Base-by-base conservation (phyloP, 2,113 vertebrate genomes). In the Pandion haliaetus region DNA sequence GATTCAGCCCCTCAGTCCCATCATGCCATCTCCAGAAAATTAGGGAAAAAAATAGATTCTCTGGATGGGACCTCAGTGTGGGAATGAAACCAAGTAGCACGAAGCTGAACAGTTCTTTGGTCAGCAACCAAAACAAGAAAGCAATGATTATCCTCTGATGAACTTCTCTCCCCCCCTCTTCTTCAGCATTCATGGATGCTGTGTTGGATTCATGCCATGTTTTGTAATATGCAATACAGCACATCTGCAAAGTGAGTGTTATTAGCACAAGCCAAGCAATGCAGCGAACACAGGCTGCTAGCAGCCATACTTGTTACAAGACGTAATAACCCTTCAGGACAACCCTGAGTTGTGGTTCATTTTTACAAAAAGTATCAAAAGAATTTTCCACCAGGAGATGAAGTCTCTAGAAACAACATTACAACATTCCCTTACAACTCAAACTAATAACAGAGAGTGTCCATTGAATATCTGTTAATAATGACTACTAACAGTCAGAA, bases 271-370 rank as follows among this genome's bases (percentile, higher is more conserved):
- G 19, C 4, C 12, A 54, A 86, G 34, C 4, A 19, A 50, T 23
- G 36, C 34, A 50, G 29, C 0, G 1, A 74, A 55, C 0, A 0
- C 20, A 31, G 6, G 14, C 23, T 81, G 14, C 12, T n/a, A 79
- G 18, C 14, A 74, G 24, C 16, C 19, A 16, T 24, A 8, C 6
- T 2, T 4, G 9, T 55, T 66, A 86, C 44, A 32, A 57, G 10
- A 10, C 57, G 31, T 25, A 21, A 10, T 36, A 85, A 6, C 25
- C 7, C 28, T 29, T 44, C 29, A 90, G 44, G 24, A n/a, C 12
- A 63, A 25, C 11, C 8, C 20, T 88, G 31, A 21, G 2, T 11
- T 77, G 8, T 52, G 28, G 17, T 65, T 91, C 32, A 36, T 55
- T 55, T 19, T 3, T 28, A 31, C 5, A 59, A 79, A 84, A 67